Base-by-base conservation (phyloP, 2,797 vertebrate genomes). In the Enteromius argenteus region DNA sequence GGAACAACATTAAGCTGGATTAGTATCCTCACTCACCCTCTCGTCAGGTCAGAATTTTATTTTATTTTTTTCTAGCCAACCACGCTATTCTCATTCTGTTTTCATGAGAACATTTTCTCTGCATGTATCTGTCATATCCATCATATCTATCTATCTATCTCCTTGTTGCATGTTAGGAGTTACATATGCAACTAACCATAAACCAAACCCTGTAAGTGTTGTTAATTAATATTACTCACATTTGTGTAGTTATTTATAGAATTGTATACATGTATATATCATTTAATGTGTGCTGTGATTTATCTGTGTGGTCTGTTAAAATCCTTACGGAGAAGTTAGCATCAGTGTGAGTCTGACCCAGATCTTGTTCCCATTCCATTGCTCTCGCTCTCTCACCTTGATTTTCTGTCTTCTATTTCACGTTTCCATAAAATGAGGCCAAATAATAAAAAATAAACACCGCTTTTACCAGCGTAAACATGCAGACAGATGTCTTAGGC, bases 31-130 rank as follows among this genome's bases (percentile, higher is more conserved):
- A 1, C 58, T 74, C 35, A 67, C 46, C 46, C 74, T 46, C 30
- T 62, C 8, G 1, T 72, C n/a, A 67, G 49, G 35, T 69, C 30
- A 10, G 6, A 15, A 71, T 74, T 58, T 32, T 32, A 2, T 32
- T 32, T 32, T 27, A 27, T n/a, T 30, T 39, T 56, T 19, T 21
- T 66, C 21, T 62, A 27, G 49, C 39, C 58, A 30, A n/a, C 30
- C 27, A 62, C 9, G 7, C 42, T 75, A 80, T 74, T 77, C 72
- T 49, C 35, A 19, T 71, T 49, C 21, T 76, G n/a, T 46, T 46
- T 19, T 32, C 2, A 49, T 42, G 19, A 67, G 35, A 30, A 3
- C 5, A 30, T 58, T 3, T 39, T n/a, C 35, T n/a, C 35, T 78
- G 2, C 21, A 27, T 56, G 0, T 4, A n/a, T n/a, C 19, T 21